Percentiles rank a stretch among this genome's conserved stretches.
Conservation (phyloP, 2,113 vertebrate genomes). For the Halcyon malimbica region DNA sequence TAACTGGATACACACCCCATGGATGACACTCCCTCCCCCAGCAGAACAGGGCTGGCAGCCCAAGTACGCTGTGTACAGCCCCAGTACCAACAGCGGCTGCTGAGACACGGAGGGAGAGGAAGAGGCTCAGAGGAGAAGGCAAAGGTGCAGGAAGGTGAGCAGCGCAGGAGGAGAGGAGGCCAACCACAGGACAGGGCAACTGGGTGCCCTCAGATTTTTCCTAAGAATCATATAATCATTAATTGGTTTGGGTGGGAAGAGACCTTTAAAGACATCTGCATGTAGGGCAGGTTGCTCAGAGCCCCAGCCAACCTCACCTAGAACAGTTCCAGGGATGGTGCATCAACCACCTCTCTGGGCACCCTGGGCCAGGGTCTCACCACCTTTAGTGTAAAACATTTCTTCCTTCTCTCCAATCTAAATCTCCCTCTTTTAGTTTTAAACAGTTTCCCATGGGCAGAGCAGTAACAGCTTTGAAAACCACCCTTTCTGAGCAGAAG, state of each 20-base stretch:
- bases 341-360: background rate
- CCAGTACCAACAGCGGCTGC: background rate
- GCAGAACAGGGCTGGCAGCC: background rate
- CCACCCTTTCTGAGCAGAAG: background rate
- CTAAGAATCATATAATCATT: background rate
- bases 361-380: background rate
- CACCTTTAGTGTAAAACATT: background rate
- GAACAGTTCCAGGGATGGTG: background rate
- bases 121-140: background rate
- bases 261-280: background rate
- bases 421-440: background rate
- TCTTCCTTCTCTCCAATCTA: background rate
- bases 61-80: rapidly evolving
- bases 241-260: background rate
- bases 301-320: background rate
- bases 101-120: background rate
- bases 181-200: rapidly evolving
- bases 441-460: background rate
- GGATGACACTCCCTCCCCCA: background rate
- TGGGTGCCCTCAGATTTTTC: background rate
- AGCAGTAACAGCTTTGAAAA: background rate
- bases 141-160: background rate
- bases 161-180: rapidly evolving
- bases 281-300: background rate
- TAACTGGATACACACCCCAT: rapidly evolving